Conservation (phyloP, 1,140 invertebrate species). For the Yoshiicerus persimilis region DNA sequence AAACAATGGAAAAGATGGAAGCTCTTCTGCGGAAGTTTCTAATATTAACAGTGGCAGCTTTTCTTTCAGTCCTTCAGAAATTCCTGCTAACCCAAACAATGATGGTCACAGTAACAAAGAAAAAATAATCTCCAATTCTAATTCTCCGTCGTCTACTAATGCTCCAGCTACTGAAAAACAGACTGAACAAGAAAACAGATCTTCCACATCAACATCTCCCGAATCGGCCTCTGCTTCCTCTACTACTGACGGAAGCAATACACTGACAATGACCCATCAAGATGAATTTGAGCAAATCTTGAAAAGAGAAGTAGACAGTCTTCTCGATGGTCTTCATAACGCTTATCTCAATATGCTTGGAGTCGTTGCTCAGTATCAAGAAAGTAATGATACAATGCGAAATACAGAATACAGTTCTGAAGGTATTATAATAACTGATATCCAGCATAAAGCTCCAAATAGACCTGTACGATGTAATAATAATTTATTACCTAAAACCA, state of each 20-base stretch:
- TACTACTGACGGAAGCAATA: background rate
- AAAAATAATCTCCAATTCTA: background rate
- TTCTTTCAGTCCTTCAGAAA: background rate
- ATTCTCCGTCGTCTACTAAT: background rate
- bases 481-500: too few species aligned
- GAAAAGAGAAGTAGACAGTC: conserved; percentile 38
- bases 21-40: background rate
- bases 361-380: conserved; percentile 40
- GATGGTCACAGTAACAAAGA: background rate
- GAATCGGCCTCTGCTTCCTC: background rate
- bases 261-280: background rate
- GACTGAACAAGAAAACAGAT: background rate
- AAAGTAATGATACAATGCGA: conserved; percentile 32
- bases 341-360: conserved; percentile 39
- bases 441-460: background rate
- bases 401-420: conserved; percentile 38
- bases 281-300: background rate
- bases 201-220: conserved; percentile 5
- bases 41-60: conserved; percentile 1
- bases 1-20: background rate
- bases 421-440: conserved; percentile 21
- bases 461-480: too few species aligned
- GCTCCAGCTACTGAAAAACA: background rate
- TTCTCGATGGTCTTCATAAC: conserved; percentile 34
- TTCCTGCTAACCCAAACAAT: background rate